Evolutionary conservation across 2,888 invertebrate genomes (phyloP).

Genomic region (Atethmia centrago): DNA sequence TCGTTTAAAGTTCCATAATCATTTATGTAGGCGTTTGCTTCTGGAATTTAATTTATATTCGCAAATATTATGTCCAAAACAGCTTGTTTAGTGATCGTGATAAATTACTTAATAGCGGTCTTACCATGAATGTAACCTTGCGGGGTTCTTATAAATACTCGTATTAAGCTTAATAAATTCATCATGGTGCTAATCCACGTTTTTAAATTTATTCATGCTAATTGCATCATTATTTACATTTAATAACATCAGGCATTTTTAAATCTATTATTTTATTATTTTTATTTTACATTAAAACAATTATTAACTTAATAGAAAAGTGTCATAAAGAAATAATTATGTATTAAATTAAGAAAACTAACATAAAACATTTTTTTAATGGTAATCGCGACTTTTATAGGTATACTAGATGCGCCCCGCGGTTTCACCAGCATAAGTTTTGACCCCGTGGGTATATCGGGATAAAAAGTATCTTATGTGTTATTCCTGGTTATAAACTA

Average conservation of each 20-base stretch:
- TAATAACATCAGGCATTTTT: conserved; percentile 28
- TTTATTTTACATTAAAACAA: too few species aligned
- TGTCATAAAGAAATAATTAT: background rate
- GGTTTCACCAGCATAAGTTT: too few species aligned
- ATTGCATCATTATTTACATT: conserved; percentile 55
- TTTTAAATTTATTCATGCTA: conserved; percentile 48
- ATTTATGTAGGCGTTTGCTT: conserved; percentile 59
- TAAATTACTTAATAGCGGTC: conserved; percentile 59
- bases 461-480: too few species aligned
- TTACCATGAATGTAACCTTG: conserved; percentile 48
- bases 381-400: too few species aligned
- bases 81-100: conserved; percentile 56
- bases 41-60: conserved; percentile 60
- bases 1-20: conserved; percentile 56
- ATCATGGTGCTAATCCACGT: conserved; percentile 40
- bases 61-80: conserved; percentile 58
- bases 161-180: conserved; percentile 58
- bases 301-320: background rate
- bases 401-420: too few species aligned
- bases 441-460: too few species aligned
- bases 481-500: too few species aligned
- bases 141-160: conserved; percentile 42
- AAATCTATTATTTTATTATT: too few species aligned
- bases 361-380: too few species aligned
- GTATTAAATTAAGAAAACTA: background rate